phyloP scores from a whole-genome alignment of 2,797 vertebrate genomes.

The Anguilla megastoma region DNA sequence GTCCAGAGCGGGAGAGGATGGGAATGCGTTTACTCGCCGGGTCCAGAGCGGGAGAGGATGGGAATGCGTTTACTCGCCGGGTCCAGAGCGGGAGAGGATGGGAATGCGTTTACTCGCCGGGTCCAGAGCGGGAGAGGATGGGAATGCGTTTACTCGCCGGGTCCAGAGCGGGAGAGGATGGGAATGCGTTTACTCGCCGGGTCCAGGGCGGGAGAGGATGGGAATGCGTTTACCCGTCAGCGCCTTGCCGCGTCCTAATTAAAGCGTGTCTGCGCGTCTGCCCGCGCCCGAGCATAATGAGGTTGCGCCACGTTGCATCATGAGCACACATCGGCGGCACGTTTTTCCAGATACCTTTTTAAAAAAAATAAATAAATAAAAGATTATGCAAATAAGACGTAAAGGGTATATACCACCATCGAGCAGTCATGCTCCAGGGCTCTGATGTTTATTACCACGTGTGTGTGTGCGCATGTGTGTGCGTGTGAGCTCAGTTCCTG shows the following conservation, averaged over 20 bases:
- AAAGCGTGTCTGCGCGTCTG: background rate
- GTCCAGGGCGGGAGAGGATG: background rate
- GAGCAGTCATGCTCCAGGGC: background rate
- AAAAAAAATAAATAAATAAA: background rate
- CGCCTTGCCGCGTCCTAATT: background rate
- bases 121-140: no score
- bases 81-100: no score
- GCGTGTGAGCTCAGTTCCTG: background rate
- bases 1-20: no score
- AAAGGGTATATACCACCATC: background rate
- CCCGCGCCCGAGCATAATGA: background rate
- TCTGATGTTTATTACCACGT: background rate
- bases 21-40: no score
- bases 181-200: no score
- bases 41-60: no score
- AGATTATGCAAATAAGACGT: background rate
- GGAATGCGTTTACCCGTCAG: no score
- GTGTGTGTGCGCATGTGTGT: background rate
- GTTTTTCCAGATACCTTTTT: background rate
- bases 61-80: no score
- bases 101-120: no score
- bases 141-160: no score
- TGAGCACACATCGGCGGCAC: background rate
- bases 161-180: no score
- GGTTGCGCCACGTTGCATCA: slow-evolving; percentile 10